Evolutionary conservation across 1,140 invertebrate genomes (phyloP).

Genomic region (Phymastichus coffea): DNA sequence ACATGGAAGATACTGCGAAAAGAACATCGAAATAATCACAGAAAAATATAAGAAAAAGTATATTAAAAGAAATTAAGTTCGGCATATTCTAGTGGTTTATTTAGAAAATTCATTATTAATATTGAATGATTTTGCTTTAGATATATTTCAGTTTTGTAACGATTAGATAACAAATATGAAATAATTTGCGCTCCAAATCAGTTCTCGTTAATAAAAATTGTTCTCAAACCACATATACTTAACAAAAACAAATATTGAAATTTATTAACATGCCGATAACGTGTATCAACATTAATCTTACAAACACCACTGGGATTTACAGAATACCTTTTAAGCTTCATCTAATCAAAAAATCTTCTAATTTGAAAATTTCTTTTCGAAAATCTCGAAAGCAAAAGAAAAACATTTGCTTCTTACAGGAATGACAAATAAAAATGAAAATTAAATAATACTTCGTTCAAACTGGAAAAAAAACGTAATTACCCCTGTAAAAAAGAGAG

Average conservation of each 20-base stretch:
- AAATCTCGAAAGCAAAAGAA: background rate
- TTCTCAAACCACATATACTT: no score
- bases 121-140: no score
- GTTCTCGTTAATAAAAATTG: slow-evolving; percentile 19
- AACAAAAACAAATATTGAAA: no score
- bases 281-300: no score
- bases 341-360: background rate
- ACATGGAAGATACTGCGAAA: background rate
- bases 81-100: no score
- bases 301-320: slow-evolving; percentile 19
- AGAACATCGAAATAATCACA: slow-evolving; percentile 1
- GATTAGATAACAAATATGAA: no score
- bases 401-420: slow-evolving; percentile 9
- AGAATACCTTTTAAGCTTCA: slow-evolving; percentile 2
- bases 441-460: slow-evolving; percentile 13
- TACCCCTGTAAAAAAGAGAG: background rate
- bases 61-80: slow-evolving; percentile 13
- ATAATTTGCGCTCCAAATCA: slow-evolving; percentile 18
- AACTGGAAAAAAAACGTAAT: slow-evolving; percentile 1
- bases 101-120: no score
- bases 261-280: no score
- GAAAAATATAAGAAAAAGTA: background rate
- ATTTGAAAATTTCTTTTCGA: no score
- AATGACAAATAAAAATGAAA: slow-evolving; percentile 18
- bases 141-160: no score